Evolutionary conservation across 2,888 invertebrate species (phyloP), one percentile per base, ranked within the genome.

Genomic region (Eupsilia transversa): DNA sequence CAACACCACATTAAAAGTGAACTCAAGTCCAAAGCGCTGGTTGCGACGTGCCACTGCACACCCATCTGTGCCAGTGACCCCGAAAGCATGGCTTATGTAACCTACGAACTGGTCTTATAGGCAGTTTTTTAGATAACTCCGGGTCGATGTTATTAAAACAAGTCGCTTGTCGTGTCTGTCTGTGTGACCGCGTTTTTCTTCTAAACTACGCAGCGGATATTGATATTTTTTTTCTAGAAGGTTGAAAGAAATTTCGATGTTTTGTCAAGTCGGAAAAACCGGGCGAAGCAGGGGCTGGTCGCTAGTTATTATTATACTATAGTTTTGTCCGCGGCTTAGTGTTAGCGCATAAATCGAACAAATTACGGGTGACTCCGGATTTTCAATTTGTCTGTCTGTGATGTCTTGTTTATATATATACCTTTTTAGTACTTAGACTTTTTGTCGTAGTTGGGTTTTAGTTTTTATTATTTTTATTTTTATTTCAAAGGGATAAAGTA

Each of bases 11-110:
- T 23, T 30, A 12, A 6, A 14, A 30, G 20, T 3, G 30, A 35
- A 27, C 35, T 74, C 46, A 56, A 46, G 56, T 52, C 73, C 59
- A 59, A 41, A 75, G 49, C 52, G 41, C 20, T 43, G 12, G 14
- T 54, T 71, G 41, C 65, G 65, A 33, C n/a, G 33, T n/a, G 46
- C 43, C 20, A 0, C 54, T 57, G 74, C 59, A 33, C 41, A 49
- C 38, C 63, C 76, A 74, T 80, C 75, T 61, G n/a, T 61, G n/a
- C 81, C 61, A 77, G 82, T 77, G 77, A 77, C 77, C 77, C 56
- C 76, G 82, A 75, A 61, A 81, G n/a, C 46, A 23, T 6, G 0
- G 23, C 46, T 75, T 77, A 63, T 49, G 61, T 81, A 77, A 77
- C 3, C 9, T 17, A 38, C 38, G 17, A n/a, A 49, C 43, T 30